Base-by-base conservation (phyloP, 2,797 vertebrate species). In the Sebastiscus tertius region DNA sequence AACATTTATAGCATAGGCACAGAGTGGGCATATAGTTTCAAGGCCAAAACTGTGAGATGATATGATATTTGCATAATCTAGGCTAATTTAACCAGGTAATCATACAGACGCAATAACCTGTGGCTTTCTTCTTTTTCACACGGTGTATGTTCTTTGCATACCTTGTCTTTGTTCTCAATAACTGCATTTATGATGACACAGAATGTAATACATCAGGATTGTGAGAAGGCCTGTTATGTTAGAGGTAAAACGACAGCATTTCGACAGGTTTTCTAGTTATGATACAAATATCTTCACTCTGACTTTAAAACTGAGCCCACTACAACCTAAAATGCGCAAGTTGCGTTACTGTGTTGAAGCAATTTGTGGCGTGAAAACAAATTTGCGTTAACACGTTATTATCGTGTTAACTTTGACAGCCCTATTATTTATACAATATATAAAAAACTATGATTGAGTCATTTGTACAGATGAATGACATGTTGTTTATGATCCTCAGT, bases 31-130 rank as follows among this genome's bases (percentile, higher is more conserved):
- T 27, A 60, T 27, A 24, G 64, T 29, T 79, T 72, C 49, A 73
- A 59, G 63, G 34, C 31, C 9, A 63, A 29, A 54, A 55, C 18
- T 26, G 39, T 24, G 31, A 70, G n/a, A 79, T 65, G 8, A 79
- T 52, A 72, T 67, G 10, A 77, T 69, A 71, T 55, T 20, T 52
- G 29, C 5, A 70, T 79, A 68, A 72, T 72, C 36, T 12, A 4
- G 34, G 31, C 5, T 55, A 68, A 82, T 82, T 81, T 67, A 16
- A 22, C 33, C 4, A 61, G 18, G 12, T 62, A 72, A 60, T 64
- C 4, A 26, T 26, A 33, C n/a, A 73, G 10, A 82, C 22, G 67
- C 22, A 86, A 46, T 64, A 81, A 75, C 63, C 46, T 59, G 13
- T 31, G 55, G 49, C 18, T 68, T 55, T 63, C 6, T 24, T 39